These are phyloP conservation scores for Drosophila sturtevanti DNA, from an alignment of 1,140 invertebrate genomes.

Conservation along the genomic window DNA sequence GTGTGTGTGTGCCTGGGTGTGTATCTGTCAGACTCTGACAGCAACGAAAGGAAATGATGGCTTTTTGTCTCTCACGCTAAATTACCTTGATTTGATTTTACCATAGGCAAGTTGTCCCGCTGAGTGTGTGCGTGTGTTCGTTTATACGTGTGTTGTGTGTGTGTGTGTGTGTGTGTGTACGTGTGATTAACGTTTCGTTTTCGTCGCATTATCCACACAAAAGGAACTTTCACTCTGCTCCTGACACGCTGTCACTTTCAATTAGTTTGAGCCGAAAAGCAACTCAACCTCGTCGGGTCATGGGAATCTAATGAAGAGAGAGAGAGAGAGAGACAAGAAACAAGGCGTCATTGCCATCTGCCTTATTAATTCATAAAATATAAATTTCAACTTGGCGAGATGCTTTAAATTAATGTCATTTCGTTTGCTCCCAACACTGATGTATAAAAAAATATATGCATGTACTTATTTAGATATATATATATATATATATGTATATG, in stretches of 20 bases:
- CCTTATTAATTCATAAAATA: slow-evolving; percentile 78
- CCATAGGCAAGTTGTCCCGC: slow-evolving; percentile 32
- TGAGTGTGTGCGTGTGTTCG: neutral
- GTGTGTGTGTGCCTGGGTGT: slow-evolving; percentile 18
- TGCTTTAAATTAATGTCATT: slow-evolving; percentile 60
- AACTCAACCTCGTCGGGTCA: slow-evolving; percentile 9
- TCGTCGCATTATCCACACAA: neutral
- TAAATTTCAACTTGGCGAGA: slow-evolving; percentile 47
- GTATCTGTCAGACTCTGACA: slow-evolving; percentile 31
- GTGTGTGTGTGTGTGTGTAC: neutral
- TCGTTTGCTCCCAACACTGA: slow-evolving; percentile 20
- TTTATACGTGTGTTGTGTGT: neutral
- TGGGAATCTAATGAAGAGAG: slow-evolving; percentile 45
- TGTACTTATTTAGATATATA: too few relatives aligned
- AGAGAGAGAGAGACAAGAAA: neutral
- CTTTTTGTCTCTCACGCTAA: slow-evolving; percentile 79
- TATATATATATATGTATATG: neutral
- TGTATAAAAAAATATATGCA: neutral
- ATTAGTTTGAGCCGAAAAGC: slow-evolving; percentile 54
- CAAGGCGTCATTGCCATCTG: slow-evolving; percentile 52
- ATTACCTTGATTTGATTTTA: slow-evolving; percentile 80
- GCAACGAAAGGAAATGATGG: slow-evolving; percentile 68
- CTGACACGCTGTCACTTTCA: slow-evolving; percentile 63
- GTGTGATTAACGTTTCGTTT: slow-evolving; percentile 20
- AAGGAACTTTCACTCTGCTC: slow-evolving; percentile 9